Percentiles rank a stretch among this genome's conserved stretches.
Conservation (phyloP, 2,797 vertebrate species). For the Mus caroli region DNA sequence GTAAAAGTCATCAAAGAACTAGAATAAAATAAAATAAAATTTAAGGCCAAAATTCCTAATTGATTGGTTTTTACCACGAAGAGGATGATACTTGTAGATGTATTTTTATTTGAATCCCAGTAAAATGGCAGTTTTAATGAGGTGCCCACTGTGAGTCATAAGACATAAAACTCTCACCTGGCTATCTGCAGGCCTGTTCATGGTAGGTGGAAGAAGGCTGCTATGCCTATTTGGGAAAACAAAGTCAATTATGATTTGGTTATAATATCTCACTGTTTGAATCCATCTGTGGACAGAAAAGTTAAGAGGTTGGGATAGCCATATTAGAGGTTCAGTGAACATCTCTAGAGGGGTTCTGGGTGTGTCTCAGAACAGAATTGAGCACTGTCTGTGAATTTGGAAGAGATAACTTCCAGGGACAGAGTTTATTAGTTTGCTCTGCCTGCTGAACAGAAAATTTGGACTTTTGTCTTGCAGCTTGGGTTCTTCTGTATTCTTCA, state of each 20-base stretch:
- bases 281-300: background rate
- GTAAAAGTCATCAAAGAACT: conserved; percentile 24
- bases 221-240: conserved; percentile 4
- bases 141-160: background rate
- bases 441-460: background rate
- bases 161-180: conserved; percentile 27
- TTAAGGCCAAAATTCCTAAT: background rate
- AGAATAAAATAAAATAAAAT: conserved; percentile 21
- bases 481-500: background rate
- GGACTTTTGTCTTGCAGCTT: background rate
- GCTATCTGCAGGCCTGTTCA: background rate
- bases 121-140: background rate
- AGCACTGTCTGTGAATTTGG: background rate
- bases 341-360: background rate
- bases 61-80: conserved; percentile 11
- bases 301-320: background rate
- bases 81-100: conserved; percentile 1
- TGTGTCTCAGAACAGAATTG: background rate
- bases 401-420: background rate
- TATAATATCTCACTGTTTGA: conserved; percentile 49
- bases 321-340: background rate
- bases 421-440: background rate
- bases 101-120: conserved; percentile 28
- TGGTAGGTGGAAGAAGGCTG: background rate
- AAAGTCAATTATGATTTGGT: background rate